phyloP scores from a whole-genome alignment of 2,888 invertebrate genomes.

The Rhagonycha fulva region DNA sequence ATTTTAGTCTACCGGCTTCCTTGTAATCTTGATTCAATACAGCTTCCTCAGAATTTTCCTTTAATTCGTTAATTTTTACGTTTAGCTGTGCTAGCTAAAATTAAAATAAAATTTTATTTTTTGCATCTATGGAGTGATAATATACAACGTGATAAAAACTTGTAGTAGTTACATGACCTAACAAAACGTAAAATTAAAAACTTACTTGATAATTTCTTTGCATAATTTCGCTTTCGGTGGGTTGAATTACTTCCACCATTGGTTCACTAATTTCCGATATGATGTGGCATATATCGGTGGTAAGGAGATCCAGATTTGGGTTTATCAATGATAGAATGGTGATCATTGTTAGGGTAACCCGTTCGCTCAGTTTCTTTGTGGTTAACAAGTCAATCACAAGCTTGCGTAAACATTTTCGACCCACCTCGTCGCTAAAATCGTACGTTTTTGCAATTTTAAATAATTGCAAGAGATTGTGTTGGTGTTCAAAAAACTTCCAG shows the following conservation, averaged over 20 bases:
- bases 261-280: slow-evolving; percentile 44
- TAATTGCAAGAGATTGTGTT: slow-evolving; percentile 67
- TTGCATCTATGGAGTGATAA: too few species aligned
- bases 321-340: slow-evolving; percentile 33
- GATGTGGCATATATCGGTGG: slow-evolving; percentile 38
- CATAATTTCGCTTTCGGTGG: slow-evolving; percentile 16
- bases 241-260: slow-evolving; percentile 23
- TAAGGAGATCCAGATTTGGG: slow-evolving; percentile 35
- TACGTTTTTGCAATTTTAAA: slow-evolving; percentile 62
- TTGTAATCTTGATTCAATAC: slow-evolving; percentile 36
- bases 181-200: not conserved
- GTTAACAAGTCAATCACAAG: slow-evolving; percentile 61
- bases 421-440: slow-evolving; percentile 68
- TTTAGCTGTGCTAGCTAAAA: slow-evolving; percentile 37
- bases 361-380: slow-evolving; percentile 52
- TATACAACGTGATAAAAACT: too few species aligned
- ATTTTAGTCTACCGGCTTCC: slow-evolving; percentile 36
- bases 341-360: slow-evolving; percentile 37
- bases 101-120: slow-evolving; percentile 25
- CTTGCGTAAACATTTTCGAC: slow-evolving; percentile 59
- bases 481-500: slow-evolving; percentile 55
- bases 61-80: slow-evolving; percentile 40
- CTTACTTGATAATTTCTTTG: slow-evolving; percentile 36
- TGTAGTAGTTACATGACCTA: not conserved
- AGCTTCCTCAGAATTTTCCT: slow-evolving; percentile 40